A percentile compares a stretch with the other conserved stretches of the same genome.
Evolutionary conservation across 2,113 vertebrate genomes (phyloP).

Genomic region (zebrafish (Danio rerio)): GRCz12tu NC_133185.1:46580001-46580500

Average conservation of each 20-base stretch:
- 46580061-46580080: no score
- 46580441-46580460: no score
- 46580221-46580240: constrained; percentile 17
- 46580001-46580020: no score
- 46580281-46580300: neutral
- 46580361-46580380: no score
- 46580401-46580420: no score
- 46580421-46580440: no score
- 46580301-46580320: neutral
- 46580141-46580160: neutral
- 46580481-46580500: no score
- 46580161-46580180: constrained; percentile 14
- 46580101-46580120: neutral
- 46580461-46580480: no score
- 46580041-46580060: no score
- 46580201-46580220: neutral
- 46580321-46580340: neutral
- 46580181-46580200: neutral
- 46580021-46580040: no score
- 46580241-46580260: neutral
- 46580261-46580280: neutral
- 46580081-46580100: neutral
- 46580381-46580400: no score
- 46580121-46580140: neutral
- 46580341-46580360: neutral